Evolutionary conservation across 1,140 invertebrate species (phyloP), one percentile per base, ranked within the genome.

Genomic region (Heliconius hermathena): DNA sequence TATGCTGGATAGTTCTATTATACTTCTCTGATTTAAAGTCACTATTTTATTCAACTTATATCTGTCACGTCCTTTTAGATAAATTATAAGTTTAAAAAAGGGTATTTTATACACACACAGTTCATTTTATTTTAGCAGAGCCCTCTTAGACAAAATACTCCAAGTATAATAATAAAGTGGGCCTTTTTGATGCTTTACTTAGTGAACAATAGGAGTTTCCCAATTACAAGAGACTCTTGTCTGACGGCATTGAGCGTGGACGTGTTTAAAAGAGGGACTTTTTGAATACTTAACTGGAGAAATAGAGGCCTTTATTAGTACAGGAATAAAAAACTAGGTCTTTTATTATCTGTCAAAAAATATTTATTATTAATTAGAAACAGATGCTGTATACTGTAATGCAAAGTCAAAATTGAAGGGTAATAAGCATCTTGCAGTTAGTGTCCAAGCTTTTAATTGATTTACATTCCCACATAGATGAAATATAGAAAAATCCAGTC

Each of bases 151-250:
- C 60, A 29, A 29, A 66, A 66, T 3, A 26, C 26, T 66, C 11
- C 26, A 66, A 66, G 60, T 66, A n/a, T n/a, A n/a, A n/a, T n/a
- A 66, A 66, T 66, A 66, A 66, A 66, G 60, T 66, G 66, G 52
- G 29, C 36, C 57, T 20, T 76, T 76, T 76, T 60, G 57, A 76
- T 75, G 29, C 54, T 33, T 38, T 76, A 76, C 57, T 76, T 66
- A 66, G 74, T 49, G 74, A 76, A 76, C 74, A 76, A 76, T 38
- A 76, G 74, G 20, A 60, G 57, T 38, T 76, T 33, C 74, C 74
- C 54, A 76, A 76, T 76, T 76, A 66, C 74, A 76, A 76, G 54
- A 66, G 33, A n/a, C 74, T 76, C 57, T 76, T 6, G 33, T 38
- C 60, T 33, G 57, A 38, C 33, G 57, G 33, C 57, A 76, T 76